Evolutionary conservation across 2,113 vertebrate genomes (phyloP).

Genomic region (Erythrocercus mccallii): DNA sequence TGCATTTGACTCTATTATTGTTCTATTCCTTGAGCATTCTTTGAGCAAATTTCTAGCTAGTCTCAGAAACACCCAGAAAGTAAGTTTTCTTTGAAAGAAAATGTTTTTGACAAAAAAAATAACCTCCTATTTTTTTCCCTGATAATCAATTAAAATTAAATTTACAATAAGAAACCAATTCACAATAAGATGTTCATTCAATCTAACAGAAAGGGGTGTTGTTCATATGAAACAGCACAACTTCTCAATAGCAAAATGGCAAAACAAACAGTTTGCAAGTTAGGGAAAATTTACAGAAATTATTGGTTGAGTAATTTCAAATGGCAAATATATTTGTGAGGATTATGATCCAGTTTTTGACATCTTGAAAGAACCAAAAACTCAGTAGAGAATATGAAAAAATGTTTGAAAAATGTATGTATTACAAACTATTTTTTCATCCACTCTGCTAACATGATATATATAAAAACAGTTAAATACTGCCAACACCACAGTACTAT

Average conservation of each 20-base stretch:
- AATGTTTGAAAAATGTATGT: not conserved
- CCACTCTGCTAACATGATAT: not conserved
- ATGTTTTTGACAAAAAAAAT: not conserved
- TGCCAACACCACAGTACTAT: not conserved
- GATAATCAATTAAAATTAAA: not conserved
- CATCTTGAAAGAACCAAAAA: not conserved
- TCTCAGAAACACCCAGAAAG: not conserved
- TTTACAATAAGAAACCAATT: not conserved
- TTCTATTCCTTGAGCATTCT: not conserved
- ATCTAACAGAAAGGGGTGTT: not conserved
- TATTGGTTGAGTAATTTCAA: not conserved
- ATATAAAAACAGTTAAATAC: not conserved
- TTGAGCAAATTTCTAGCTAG: not conserved
- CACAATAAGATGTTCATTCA: not conserved
- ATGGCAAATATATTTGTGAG: not conserved
- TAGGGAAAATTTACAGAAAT: not conserved
- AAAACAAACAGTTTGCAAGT: not conserved
- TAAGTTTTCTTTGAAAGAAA: not conserved
- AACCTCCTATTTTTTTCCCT: not conserved
- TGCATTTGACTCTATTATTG: not conserved
- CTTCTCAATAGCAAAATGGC: not conserved
- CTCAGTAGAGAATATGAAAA: not conserved
- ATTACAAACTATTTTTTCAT: not conserved
- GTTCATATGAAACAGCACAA: not conserved
- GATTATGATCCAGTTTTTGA: not conserved